phyloP scores from a whole-genome alignment of 1,140 invertebrate species.

The Pseudomyrmex dendroicus region DNA sequence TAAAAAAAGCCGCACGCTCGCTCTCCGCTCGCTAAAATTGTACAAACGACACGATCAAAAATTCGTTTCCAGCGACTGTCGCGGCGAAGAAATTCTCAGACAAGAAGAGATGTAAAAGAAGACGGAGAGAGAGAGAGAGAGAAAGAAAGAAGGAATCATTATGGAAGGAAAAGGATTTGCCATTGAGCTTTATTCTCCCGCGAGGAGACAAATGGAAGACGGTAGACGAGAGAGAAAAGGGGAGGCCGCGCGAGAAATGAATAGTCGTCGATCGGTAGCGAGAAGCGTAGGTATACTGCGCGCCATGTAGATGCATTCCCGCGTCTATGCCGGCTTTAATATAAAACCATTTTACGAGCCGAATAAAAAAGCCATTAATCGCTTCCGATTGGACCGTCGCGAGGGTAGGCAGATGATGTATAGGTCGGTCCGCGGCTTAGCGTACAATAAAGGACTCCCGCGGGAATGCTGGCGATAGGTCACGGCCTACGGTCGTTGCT shows the following conservation, averaged over 20 bases:
- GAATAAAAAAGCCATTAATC: slow-evolving; percentile 79
- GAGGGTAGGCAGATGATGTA: slow-evolving; percentile 55
- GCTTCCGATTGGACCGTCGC: slow-evolving; percentile 66
- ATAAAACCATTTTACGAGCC: slow-evolving; percentile 77
- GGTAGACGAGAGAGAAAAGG: slow-evolving; percentile 56
- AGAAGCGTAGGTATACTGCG: slow-evolving; percentile 6
- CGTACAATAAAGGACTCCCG: slow-evolving; percentile 54
- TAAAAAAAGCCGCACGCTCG: slow-evolving; percentile 22
- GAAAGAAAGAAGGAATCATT: slow-evolving; percentile 56
- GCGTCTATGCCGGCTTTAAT: slow-evolving; percentile 74
- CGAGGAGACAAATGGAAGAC: slow-evolving; percentile 69
- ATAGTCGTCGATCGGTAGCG: slow-evolving; percentile 19
- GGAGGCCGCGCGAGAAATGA: slow-evolving; percentile 20
- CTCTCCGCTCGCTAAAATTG: slow-evolving; percentile 35
- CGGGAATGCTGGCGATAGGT: slow-evolving; percentile 40
- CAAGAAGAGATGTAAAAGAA: slow-evolving; percentile 7
- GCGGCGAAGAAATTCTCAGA: slow-evolving; percentile 46
- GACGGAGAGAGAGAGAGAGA: neutral
- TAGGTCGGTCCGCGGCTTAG: slow-evolving; percentile 33
- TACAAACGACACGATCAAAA: slow-evolving; percentile 53
- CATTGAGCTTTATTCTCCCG: slow-evolving; percentile 53
- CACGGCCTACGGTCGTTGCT: slow-evolving; percentile 44
- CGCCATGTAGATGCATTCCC: slow-evolving; percentile 65
- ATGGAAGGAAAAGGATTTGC: slow-evolving; percentile 65
- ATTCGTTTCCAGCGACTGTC: slow-evolving; percentile 31